A percentile compares a stretch with the other conserved stretches of the same genome.
Evolutionary conservation across 2,113 vertebrate genomes (phyloP).

Genomic region (Falco punctatus): DNA sequence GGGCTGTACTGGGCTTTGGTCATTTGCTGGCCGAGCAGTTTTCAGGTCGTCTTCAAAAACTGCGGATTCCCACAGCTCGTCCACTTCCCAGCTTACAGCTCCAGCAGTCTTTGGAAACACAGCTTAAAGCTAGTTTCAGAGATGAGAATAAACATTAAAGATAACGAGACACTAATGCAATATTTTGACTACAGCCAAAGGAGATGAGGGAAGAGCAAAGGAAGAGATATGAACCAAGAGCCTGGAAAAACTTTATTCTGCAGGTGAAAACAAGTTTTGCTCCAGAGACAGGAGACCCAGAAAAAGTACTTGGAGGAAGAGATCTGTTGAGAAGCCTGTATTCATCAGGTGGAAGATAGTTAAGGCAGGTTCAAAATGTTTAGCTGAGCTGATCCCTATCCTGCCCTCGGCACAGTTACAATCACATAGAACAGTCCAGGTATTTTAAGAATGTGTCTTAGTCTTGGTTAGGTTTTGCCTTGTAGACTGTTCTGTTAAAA

Average conservation of each 20-base stretch:
- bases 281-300: neutral
- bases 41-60: neutral
- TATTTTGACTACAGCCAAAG: neutral
- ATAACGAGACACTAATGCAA: neutral
- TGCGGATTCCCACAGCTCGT: neutral
- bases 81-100: neutral
- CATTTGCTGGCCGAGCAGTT: neutral
- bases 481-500: neutral
- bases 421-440: neutral
- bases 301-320: neutral
- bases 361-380: neutral
- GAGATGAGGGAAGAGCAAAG: neutral
- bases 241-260: neutral
- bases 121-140: neutral
- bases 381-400: neutral
- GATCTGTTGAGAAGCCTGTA: neutral
- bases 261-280: neutral
- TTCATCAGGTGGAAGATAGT: neutral
- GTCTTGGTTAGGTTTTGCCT: neutral
- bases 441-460: neutral
- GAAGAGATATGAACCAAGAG: neutral
- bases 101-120: neutral
- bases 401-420: neutral
- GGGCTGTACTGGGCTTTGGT: neutral
- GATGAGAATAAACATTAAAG: neutral